These are phyloP conservation scores for Poeciliopsis prolifica DNA, from an alignment of 2,113 vertebrate genomes.

Conservation along the genomic window DNA sequence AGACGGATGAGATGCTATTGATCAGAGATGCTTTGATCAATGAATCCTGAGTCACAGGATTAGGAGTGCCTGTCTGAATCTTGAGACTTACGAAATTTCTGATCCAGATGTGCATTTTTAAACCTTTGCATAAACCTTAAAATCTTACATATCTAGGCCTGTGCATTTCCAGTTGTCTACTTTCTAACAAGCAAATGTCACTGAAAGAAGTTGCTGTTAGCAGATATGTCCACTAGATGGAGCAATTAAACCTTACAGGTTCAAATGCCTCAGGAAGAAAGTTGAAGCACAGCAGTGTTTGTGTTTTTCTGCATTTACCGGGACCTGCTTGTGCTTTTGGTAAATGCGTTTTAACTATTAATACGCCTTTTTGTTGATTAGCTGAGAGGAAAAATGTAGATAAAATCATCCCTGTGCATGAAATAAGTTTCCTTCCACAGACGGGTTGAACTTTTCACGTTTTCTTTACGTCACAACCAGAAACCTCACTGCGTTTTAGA, in stretches of 20 bases:
- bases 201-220: not conserved
- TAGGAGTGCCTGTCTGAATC: not conserved
- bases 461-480: no score
- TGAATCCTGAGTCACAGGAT: not conserved
- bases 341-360: not conserved
- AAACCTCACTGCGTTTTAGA: no score
- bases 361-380: not conserved
- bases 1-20: not conserved
- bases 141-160: no score
- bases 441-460: no score
- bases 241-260: conserved; percentile 12
- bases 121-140: no score
- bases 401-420: not conserved
- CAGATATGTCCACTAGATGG: conserved; percentile 48
- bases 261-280: not conserved
- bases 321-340: not conserved
- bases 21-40: not conserved
- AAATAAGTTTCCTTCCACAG: not conserved
- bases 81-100: not conserved
- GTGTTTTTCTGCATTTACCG: not conserved
- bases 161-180: no score
- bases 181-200: not conserved
- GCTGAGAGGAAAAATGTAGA: not conserved
- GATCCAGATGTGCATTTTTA: no score
- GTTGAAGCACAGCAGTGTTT: not conserved